Base-by-base conservation (phyloP, 2,113 vertebrate species). In the Pangasianodon hypophthalmus region DNA sequence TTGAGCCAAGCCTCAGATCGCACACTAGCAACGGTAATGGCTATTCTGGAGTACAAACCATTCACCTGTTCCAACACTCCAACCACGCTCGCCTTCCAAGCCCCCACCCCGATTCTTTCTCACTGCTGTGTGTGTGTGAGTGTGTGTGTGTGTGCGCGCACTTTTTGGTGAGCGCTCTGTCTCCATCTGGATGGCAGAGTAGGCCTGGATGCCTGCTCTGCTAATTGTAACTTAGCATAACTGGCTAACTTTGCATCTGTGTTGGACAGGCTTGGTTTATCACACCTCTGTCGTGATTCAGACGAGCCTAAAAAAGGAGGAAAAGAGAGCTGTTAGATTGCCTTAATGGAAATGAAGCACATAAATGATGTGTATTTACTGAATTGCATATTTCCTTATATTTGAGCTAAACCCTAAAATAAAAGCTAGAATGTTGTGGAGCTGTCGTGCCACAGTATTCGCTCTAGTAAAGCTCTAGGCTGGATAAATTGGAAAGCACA, bases 11-110 rank as follows among this genome's bases (percentile, higher is more conserved):
- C 94, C 95, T 95, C 95, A 95, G 96, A 93, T 95, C 95, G 95
- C 96, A 95, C 95, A 95, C 96, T 94, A 96, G 95, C 94, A 94
- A 95, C 95, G 95, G 96, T 96, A 96, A 96, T 96, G 96, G 96
- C 96, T 96, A 95, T 96, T 96, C 96, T 96, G 96, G 96, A 96
- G 95, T 95, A 96, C 95, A 96, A 96, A 96, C 95, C 95, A 94
- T 95, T 96, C 96, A 96, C 96, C 96, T 96, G 96, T 96, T 96
- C 96, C 96, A 96, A 96, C 95, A 96, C 94, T 94, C 88, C 94
- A 96, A 96, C 95, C 95, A 95, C 94, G 93, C 91, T 91, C 92
- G 93, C 94, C 93, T 94, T 96, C 96, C 95, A 95, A 95, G 92
- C 94, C 95, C 95, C 95, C 95, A 93, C 94, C 79, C 87, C 44